These are phyloP conservation scores for Clarias batrachus DNA, from an alignment of 2,113 vertebrate genomes.

Conservation along the genomic window DNA sequence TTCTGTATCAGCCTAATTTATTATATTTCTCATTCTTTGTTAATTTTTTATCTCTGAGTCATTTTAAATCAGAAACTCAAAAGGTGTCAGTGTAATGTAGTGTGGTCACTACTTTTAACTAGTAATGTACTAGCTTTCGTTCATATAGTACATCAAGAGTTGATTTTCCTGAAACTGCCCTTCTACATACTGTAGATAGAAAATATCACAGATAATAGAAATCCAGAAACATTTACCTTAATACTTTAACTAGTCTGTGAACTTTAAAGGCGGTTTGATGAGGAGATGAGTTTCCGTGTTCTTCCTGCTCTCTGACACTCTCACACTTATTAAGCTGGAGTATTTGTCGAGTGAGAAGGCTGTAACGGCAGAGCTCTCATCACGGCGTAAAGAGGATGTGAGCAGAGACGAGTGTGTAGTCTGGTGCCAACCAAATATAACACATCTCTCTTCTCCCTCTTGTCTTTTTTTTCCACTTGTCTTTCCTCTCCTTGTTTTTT, in stretches of 20 bases:
- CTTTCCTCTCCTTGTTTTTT: conserved; percentile 38
- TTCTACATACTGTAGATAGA: not conserved
- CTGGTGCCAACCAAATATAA: conserved; percentile 20
- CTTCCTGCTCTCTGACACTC: conserved; percentile 10
- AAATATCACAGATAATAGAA: too few relatives aligned
- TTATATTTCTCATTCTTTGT: not conserved
- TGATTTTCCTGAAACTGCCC: not conserved
- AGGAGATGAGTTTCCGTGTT: not conserved
- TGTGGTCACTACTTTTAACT: not conserved
- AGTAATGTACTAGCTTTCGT: not conserved
- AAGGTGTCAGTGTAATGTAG: not conserved
- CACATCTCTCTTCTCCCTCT: conserved; percentile 25
- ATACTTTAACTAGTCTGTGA: not conserved
- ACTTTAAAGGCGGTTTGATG: not conserved
- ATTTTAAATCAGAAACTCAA: not conserved
- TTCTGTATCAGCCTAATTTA: not conserved
- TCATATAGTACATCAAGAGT: not conserved
- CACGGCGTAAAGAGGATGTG: conserved; percentile 33
- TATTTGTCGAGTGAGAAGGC: conserved; percentile 38
- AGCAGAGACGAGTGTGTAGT: conserved; percentile 1
- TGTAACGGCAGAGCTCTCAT: conserved; percentile 39
- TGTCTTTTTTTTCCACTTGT: conserved; percentile 26
- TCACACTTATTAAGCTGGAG: conserved; percentile 1
- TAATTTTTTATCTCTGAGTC: not conserved
- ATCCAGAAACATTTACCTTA: not conserved